Evolutionary conservation across 2,888 invertebrate genomes (phyloP), one percentile per base, ranked within the genome.

Genomic region (Cepaea hortensis): DNA sequence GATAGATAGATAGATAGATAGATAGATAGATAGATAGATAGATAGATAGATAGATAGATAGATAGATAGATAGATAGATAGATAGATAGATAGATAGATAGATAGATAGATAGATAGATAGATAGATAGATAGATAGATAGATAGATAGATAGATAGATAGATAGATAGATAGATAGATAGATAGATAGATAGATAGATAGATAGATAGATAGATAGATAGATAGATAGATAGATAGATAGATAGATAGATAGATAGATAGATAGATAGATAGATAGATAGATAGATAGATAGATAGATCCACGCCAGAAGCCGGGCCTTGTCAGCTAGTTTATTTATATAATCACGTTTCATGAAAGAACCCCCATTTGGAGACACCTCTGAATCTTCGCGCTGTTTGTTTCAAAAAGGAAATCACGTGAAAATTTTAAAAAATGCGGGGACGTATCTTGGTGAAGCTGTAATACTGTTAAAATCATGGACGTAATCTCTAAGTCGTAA

Each of bases 1-100:
- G 68, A 68, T 68, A 68, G 68, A 68, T 68, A 68, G 68, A 68
- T 68, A 68, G 68, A 68, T 68, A 68, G 68, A 68, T 68, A 68
- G 68, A 68, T 68, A 68, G 68, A 68, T 68, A 68, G 68, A 68
- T 68, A 68, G 68, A 68, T 68, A 68, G 68, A 68, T 68, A 68
- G 68, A 68, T 68, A 68, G 68, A 68, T 68, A 68, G 68, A 68
- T 68, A 68, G 68, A 68, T 68, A 68, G 68, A 68, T 68, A 68
- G 68, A 68, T 68, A 68, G 68, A 68, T 68, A 15, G 68, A 68
- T 68, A 20, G 68, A 68, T 68, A 20, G 68, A 68, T 68, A 20
- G 68, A 68, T 68, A 20, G 68, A 68, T 68, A 20, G 68, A 15
- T 15, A 68, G 68, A 68, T 68, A 20, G 68, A 68, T 68, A 68